Evolutionary conservation across 2,113 vertebrate genomes (phyloP).

Genomic region (Centropristis striata): DNA sequence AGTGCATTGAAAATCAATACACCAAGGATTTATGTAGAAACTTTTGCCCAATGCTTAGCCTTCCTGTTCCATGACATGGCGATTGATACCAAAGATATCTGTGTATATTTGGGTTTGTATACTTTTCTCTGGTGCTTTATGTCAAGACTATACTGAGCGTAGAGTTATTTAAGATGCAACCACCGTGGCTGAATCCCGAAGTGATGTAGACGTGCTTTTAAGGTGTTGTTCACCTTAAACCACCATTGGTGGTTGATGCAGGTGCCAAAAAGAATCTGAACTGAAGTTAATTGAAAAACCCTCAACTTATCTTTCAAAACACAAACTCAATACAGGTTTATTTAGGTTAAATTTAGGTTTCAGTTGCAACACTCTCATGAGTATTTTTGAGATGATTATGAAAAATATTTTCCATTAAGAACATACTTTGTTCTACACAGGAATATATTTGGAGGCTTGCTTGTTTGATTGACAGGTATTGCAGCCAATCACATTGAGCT

Average conservation of each 20-base stretch:
- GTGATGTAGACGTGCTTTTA: neutral
- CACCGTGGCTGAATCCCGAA: neutral
- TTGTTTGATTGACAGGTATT: neutral
- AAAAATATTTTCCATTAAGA: too few relatives aligned
- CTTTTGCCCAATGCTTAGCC: neutral
- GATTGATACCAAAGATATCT: neutral
- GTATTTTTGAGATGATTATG: neutral
- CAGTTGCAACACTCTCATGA: too few relatives aligned
- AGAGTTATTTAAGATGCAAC: neutral
- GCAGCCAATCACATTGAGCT: neutral
- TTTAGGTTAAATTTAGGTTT: neutral
- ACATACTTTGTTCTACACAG: neutral
- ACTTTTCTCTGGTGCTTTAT: neutral
- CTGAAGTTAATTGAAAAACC: neutral
- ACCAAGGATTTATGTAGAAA: neutral
- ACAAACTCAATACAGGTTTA: neutral
- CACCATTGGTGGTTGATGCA: neutral
- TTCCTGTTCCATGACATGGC: neutral
- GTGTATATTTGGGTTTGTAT: neutral
- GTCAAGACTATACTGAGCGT: neutral
- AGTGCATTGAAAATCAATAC: conserved; percentile 1
- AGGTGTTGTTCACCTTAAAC: neutral
- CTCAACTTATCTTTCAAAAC: neutral
- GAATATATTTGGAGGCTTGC: neutral
- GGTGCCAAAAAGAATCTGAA: neutral